Evolutionary conservation across 1,140 invertebrate genomes (phyloP), one percentile per base, ranked within the genome.

Genomic region (Drosophila bifasciata): DNA sequence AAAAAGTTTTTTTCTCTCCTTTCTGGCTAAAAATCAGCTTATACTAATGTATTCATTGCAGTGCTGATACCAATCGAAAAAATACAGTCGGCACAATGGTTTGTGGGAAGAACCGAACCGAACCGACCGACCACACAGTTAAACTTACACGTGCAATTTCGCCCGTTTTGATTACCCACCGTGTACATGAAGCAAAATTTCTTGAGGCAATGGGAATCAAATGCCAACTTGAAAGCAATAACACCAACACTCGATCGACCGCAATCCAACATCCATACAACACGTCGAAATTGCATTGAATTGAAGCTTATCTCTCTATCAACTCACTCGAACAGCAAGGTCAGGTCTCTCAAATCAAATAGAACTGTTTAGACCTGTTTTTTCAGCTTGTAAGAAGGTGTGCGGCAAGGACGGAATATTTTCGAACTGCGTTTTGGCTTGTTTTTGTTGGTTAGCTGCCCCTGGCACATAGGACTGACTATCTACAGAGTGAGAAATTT

Each of bases 201-300:
- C 53, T 86, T 78, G 77, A 83, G 83, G 83, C 83, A 88, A 86
- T 76, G 83, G 79, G 83, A 86, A 86, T 83, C 83, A 86, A 86
- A 86, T 88, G 83, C 83, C 83, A 86, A 83, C 83, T 88, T 86
- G 74, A 88, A 86, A 78, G 84, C 83, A 88, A 86, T 80, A 86
- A 77, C 64, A 85, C 59, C 58, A 76, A 76, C 55, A 67, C 51
- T 61, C 28, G 71, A 70, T 48, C 79, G 51, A 32, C 43, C 51
- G 67, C 50, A 75, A 56, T 63, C 40, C 58, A 75, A 67, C 70
- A 74, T 64, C 43, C 51, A 74, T 75, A 62, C 58, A 60, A 77
- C 23, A 60, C 46, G 63, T 51, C 68, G 40, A 73, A 46, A 61
- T 55, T 57, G 36, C 59, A 61, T 51, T 43, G 15, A 56, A 17